Conservation (phyloP, 1,140 invertebrate species). For the Hycleus cichorii region DNA sequence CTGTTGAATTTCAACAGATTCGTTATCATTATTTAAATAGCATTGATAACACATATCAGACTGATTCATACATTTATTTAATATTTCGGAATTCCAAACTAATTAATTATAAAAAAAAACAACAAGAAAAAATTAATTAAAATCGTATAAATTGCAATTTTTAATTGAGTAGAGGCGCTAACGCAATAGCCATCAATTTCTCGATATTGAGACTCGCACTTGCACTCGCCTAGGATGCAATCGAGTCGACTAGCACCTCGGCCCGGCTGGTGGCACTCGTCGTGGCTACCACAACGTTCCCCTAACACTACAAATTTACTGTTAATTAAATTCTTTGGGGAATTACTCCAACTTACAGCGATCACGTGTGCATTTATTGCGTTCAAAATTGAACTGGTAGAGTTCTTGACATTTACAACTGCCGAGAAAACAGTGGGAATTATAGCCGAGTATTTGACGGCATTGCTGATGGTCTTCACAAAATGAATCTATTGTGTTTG, state of each 20-base stretch:
- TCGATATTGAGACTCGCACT: constrained; percentile 13
- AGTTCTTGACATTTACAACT: constrained; percentile 15
- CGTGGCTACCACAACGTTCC: constrained; percentile 13
- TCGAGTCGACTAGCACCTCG: constrained; percentile 11
- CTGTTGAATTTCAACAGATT: too few relatives aligned
- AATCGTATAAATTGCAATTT: too few relatives aligned
- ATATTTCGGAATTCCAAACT: too few relatives aligned
- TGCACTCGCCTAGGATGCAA: constrained; percentile 20
- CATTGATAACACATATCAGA: too few relatives aligned
- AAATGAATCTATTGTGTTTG: too few relatives aligned
- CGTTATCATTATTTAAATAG: too few relatives aligned
- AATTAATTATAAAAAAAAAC: too few relatives aligned
- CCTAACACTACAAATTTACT: constrained; percentile 8
- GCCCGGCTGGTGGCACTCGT: constrained; percentile 17
- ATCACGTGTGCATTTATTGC: constrained; percentile 16
- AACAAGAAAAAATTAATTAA: too few relatives aligned
- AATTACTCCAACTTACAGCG: constrained; percentile 7
- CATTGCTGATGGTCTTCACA: background rate
- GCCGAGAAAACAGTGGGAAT: constrained; percentile 6
- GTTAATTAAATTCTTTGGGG: too few relatives aligned
- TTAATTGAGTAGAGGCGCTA: background rate
- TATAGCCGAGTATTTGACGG: background rate
- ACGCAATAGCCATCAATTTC: constrained; percentile 16
- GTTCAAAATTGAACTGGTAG: constrained; percentile 11
- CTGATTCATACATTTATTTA: too few relatives aligned